These are phyloP conservation scores for Bergia sp. DNA, from an alignment of 92 coral and sea anemone genomes.

Conservation along the genomic window DNA sequence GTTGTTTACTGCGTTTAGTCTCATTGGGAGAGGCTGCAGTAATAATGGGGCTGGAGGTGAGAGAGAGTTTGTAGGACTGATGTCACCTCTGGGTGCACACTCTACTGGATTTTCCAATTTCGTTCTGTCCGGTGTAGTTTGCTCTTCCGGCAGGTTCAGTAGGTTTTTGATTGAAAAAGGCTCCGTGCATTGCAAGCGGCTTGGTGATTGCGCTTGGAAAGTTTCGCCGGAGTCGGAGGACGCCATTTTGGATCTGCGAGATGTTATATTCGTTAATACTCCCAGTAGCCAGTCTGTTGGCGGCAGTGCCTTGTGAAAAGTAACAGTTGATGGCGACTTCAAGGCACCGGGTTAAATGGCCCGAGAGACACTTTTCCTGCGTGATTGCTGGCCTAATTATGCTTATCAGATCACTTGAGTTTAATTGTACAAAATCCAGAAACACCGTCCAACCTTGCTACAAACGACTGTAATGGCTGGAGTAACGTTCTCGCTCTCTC, in stretches of 20 bases:
- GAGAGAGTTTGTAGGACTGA: constrained; percentile 1
- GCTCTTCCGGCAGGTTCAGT: constrained; percentile 53
- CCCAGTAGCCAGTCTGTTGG: constrained; percentile 34
- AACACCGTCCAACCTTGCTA: constrained; percentile 2
- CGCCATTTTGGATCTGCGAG: constrained; percentile 34
- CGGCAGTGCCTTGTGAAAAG: constrained; percentile 46
- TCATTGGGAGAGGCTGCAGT: constrained; percentile 41
- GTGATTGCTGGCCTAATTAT: constrained; percentile 47
- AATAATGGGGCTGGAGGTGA: constrained; percentile 21
- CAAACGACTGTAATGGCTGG: constrained; percentile 15
- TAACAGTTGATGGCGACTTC: constrained; percentile 46
- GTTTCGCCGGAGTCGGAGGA: neutral
- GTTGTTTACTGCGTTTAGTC: constrained; percentile 19
- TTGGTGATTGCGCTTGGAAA: neutral
- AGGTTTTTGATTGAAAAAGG: constrained; percentile 60
- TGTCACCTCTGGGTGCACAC: neutral
- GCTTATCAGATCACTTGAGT: constrained; percentile 50
- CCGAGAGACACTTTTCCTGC: constrained; percentile 45
- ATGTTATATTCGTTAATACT: neutral
- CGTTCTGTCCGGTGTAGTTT: constrained; percentile 23
- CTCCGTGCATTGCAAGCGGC: constrained; percentile 29
- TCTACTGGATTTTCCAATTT: constrained; percentile 19
- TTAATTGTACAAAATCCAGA: constrained; percentile 27
- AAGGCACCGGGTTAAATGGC: constrained; percentile 51
- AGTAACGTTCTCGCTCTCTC: constrained; percentile 4